Base-by-base conservation (phyloP, 2,888 invertebrate species). In the Callinectes sapidus region DNA sequence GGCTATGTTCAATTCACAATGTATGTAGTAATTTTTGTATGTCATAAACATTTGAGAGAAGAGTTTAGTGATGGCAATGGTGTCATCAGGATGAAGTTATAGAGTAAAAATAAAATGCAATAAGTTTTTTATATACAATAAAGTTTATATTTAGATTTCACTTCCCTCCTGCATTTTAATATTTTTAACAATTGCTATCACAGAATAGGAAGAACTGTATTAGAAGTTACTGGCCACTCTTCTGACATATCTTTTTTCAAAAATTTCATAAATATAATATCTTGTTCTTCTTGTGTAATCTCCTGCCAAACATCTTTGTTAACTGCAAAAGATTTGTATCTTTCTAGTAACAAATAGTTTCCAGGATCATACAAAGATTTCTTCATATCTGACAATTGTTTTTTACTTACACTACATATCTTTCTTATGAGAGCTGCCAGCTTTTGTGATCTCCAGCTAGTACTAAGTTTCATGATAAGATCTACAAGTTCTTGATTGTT, bases 391-490 rank as follows among this genome's bases (percentile, higher is more conserved):
- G 32, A 71, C 71, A 71, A 66, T 61, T 90, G 90, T 39, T 66
- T 35, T 71, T 35, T 90, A 39, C 39, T 71, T 32, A 71, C 90
- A 71, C 71, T 71, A 39, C 28, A 35, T 18, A 90, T 35, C 32
- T 90, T 90, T 28, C 48, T 71, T 18, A 90, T 48, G 32, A 90
- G 71, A 39, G 55, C 77, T 28, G 71, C n/a, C 23, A 90, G 23
- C 48, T 90, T 90, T 61, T 90, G 90, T 39, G 90, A 71, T 28
- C 66, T 90, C 90, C 90, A 90, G n/a, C 71, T 61, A 39, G 48
- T 32, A 35, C 23, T 90, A 10, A 90, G 32, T 48, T 90, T 90
- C 71, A 71, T 35, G 66, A 90, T 71, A 71, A 66, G 55, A 28
- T 90, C 77, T 48, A 90, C 35, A 35, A 77, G 66, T 39, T 90